A percentile compares a stretch with the other conserved stretches of the same genome.
Conservation (phyloP, 2,888 invertebrate genomes). For the Lasiommata megera region DNA sequence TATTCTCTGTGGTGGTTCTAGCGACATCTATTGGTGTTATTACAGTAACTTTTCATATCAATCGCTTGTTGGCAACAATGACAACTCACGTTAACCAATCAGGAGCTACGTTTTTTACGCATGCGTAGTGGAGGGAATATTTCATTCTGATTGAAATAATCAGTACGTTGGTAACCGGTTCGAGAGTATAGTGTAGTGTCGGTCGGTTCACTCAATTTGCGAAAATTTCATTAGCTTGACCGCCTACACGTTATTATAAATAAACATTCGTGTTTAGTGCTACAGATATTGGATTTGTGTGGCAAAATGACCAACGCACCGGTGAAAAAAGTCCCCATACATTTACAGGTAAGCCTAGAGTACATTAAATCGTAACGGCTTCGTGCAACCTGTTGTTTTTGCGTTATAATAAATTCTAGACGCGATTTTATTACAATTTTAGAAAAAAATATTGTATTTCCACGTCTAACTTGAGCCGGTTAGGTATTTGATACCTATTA, state of each 20-base stretch:
- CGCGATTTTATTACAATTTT: conserved; percentile 4
- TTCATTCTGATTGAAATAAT: conserved; percentile 58
- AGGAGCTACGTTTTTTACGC: conserved; percentile 50
- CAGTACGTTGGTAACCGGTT: conserved; percentile 57
- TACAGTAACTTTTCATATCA: not conserved
- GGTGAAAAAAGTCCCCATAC: conserved; percentile 97
- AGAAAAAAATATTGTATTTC: not conserved
- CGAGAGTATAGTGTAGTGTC: conserved; percentile 40
- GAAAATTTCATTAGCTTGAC: conserved; percentile 49
- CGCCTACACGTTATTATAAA: conserved; percentile 66
- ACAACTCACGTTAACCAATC: conserved; percentile 22
- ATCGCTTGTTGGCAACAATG: conserved; percentile 14
- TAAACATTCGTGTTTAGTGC: conserved; percentile 64
- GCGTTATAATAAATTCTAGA: conserved; percentile 31
- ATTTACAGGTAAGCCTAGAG: conserved; percentile 87
- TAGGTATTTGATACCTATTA: not conserved
- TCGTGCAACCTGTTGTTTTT: conserved; percentile 60
- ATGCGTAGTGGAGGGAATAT: conserved; percentile 62
- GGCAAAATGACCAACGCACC: conserved; percentile 85
- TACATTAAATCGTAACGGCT: conserved; percentile 22
- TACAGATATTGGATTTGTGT: conserved; percentile 52
- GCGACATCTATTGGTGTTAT: conserved; percentile 15
- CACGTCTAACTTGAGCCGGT: not conserved
- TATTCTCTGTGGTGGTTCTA: not conserved
- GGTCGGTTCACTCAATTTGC: conserved; percentile 31